Evolutionary conservation across 1,140 invertebrate genomes (phyloP), one percentile per base, ranked within the genome.

Genomic region (Papilio glaucus): DNA sequence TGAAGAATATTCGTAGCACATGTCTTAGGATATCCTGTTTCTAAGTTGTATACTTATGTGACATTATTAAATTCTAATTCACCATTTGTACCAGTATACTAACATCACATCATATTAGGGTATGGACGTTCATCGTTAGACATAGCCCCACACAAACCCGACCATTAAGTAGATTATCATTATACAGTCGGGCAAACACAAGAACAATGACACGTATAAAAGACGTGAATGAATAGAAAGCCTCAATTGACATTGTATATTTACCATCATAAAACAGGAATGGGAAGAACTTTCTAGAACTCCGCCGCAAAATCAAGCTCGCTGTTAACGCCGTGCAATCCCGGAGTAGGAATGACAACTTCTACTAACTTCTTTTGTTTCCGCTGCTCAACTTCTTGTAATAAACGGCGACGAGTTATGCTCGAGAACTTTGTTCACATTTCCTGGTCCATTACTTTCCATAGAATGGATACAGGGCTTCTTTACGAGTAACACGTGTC

Each of bases 281-380:
- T 33, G 15, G 2, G n/a, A n/a, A 33, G 57, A 61, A 61, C 4
- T 29, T 33, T 33, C 29, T 61, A 33, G 29, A 61, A 61, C 57
- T 61, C 29, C 7, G 21, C 57, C 57, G n/a, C 57, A 61, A 61
- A 33, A 61, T 61, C 15, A 33, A 33, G 29, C 24, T 10, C n/a
- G n/a, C n/a, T n/a, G n/a, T n/a, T n/a, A n/a, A 7, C 33, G 37
- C 37, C n/a, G 7, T 38, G 62, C 62, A 65, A 65, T 65, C 62
- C 15, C 37, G 33, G 5, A 10, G 62, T 9, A 37, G 15, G 62
- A 65, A 18, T 65, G 62, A 38, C 62, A 37, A 65, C 62, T 65
- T 65, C 39, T 9, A 15, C 62, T 39, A 65, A 65, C 62, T 65
- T 39, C 62, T 65, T 65, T 33, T 65, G 62, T 65, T 65, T 65